phyloP scores from a whole-genome alignment of 1,140 invertebrate genomes.

The Choristoneura fumiferana region DNA sequence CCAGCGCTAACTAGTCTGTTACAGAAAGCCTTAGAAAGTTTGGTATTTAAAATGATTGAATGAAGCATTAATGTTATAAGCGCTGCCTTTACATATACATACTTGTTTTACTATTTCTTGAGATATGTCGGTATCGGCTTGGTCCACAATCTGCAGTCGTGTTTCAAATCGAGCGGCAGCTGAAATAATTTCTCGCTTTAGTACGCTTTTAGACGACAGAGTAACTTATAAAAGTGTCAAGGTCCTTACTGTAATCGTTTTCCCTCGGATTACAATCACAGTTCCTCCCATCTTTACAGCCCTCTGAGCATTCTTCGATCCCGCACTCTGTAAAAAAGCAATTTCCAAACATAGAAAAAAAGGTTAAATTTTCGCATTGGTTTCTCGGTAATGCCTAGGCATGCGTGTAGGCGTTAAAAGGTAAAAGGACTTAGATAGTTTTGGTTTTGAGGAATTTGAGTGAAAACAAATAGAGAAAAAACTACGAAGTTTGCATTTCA shows the following conservation, averaged over 20 bases:
- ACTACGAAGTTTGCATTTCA: too few species aligned
- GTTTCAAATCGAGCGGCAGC: constrained; percentile 63
- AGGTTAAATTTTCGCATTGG: too few species aligned
- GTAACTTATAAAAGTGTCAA: constrained; percentile 16
- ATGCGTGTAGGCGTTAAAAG: too few species aligned
- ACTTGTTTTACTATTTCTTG: constrained; percentile 65
- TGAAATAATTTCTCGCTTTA: constrained; percentile 28
- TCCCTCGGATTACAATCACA: constrained; percentile 67
- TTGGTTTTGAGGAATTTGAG: too few species aligned
- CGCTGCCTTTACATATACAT: neutral
- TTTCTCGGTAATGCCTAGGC: too few species aligned
- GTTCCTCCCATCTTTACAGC: constrained; percentile 45
- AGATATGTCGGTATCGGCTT: constrained; percentile 54
- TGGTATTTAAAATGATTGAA: too few species aligned
- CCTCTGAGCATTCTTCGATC: constrained; percentile 63
- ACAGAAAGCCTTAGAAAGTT: too few species aligned
- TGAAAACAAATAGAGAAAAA: too few species aligned
- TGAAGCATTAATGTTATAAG: constrained; percentile 5
- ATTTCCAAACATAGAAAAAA: neutral
- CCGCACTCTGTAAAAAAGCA: constrained; percentile 57
- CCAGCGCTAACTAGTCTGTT: too few species aligned
- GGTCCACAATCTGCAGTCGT: constrained; percentile 60
- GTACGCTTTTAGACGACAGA: neutral
- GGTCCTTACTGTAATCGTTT: constrained; percentile 54
- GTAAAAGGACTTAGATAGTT: too few species aligned